phyloP scores from a whole-genome alignment of 1,140 invertebrate genomes.

The Dreissena rostriformis region DNA sequence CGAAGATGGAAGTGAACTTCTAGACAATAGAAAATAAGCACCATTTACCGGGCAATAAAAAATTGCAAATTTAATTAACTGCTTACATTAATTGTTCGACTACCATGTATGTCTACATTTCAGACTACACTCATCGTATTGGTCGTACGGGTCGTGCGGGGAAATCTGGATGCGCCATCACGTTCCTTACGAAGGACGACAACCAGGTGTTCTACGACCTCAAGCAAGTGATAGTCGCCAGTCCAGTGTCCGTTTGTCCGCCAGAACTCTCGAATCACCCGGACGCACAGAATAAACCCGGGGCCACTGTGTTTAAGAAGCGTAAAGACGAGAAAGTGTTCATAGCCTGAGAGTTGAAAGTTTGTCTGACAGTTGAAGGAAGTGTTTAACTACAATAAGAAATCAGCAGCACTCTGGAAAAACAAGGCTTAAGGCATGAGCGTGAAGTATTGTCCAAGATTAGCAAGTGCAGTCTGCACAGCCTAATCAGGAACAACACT shows the following conservation, averaged over 20 bases:
- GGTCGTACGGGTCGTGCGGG: conserved; percentile 99
- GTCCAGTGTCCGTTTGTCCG: conserved; percentile 97
- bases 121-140: conserved; percentile 99
- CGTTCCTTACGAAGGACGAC: conserved; percentile 99
- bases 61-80: too few species aligned
- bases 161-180: conserved; percentile 97
- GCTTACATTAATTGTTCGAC: too few species aligned
- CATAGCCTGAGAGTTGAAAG: conserved; percentile 21
- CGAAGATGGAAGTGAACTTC: too few species aligned
- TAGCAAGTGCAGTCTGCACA: too few species aligned
- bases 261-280: conserved; percentile 99
- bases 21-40: too few species aligned
- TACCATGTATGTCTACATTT: conserved; percentile 70
- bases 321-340: conserved; percentile 90
- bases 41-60: too few species aligned
- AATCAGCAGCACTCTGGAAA: too few species aligned
- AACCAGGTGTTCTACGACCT: conserved; percentile 97
- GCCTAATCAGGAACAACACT: too few species aligned
- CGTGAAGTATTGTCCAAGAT: too few species aligned
- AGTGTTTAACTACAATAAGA: too few species aligned
- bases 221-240: conserved; percentile 94
- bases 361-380: not conserved
- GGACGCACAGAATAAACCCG: conserved; percentile 98
- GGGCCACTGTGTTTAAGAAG: conserved; percentile 93
- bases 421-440: too few species aligned